phyloP scores from a whole-genome alignment of 2,113 vertebrate genomes.

The Ctenomys sociabilis region DNA sequence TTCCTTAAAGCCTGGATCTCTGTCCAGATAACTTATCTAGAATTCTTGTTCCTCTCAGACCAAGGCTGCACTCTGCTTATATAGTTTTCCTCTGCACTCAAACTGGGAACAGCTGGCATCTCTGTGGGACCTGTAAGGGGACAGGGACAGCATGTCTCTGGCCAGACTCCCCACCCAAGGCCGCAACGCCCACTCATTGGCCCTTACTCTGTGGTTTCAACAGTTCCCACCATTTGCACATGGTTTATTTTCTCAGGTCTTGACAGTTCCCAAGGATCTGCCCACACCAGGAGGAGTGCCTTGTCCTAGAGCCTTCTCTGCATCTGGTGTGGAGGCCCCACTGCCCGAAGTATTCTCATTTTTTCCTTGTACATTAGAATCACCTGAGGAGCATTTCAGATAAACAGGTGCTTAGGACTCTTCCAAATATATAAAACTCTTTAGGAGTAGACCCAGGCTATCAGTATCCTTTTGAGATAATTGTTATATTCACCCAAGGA shows the following conservation, averaged over 20 bases:
- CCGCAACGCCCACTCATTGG: not conserved
- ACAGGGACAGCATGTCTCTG: fast-evolving
- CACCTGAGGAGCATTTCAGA: not conserved
- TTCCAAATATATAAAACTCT: not conserved
- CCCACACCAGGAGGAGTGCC: not conserved
- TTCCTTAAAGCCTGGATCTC: not conserved
- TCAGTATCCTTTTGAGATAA: not conserved
- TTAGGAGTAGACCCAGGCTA: not conserved
- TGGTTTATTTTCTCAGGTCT: not conserved
- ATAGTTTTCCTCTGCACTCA: not conserved
- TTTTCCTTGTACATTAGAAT: not conserved
- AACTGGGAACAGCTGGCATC: not conserved
- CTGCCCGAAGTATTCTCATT: not conserved
- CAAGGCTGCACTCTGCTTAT: not conserved
- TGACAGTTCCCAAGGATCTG: not conserved
- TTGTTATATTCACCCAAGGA: not conserved
- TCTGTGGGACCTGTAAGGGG: too few relatives aligned
- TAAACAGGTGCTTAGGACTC: not conserved
- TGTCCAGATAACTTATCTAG: not conserved
- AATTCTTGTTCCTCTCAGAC: not conserved
- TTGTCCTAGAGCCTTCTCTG: not conserved
- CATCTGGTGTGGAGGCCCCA: not conserved
- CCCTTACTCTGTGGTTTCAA: not conserved
- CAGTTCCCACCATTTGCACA: not conserved
- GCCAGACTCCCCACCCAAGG: fast-evolving